Evolutionary conservation across 2,888 invertebrate genomes (phyloP).

Genomic region (Cephus sareptanus): DNA sequence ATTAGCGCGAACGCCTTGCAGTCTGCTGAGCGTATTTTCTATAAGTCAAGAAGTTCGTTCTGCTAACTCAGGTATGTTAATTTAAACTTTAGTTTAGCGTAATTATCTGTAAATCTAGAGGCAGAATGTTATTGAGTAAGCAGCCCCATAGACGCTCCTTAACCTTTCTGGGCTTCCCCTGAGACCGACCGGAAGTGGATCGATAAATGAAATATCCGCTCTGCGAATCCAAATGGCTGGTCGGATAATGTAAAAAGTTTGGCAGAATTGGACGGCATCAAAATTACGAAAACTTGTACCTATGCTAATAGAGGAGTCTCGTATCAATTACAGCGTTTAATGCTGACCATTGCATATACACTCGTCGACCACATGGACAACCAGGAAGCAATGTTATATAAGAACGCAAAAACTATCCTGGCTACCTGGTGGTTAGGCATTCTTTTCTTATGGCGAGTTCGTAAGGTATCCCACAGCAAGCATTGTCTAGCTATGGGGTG

Average conservation of each 20-base stretch:
- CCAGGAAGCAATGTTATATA: not conserved
- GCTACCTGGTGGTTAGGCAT: not conserved
- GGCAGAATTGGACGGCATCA: not conserved
- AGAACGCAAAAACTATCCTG: not conserved
- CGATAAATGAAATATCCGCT: not conserved
- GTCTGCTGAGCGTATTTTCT: not conserved
- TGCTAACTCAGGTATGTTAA: not conserved
- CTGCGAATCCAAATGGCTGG: not conserved
- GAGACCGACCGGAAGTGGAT: not conserved
- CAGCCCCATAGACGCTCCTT: not conserved
- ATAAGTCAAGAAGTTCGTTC: not conserved
- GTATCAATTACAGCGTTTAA: not conserved
- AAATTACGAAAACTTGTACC: not conserved
- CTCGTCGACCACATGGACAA: not conserved
- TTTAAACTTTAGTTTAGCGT: not conserved
- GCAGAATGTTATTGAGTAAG: not conserved
- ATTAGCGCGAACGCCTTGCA: not conserved
- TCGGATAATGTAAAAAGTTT: not conserved
- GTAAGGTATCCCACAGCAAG: not conserved
- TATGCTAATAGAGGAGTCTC: not conserved
- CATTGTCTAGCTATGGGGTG: not conserved
- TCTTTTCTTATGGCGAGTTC: not conserved
- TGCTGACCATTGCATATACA: not conserved
- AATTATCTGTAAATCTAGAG: not conserved
- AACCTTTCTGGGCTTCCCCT: not conserved